Evolutionary conservation across 2,113 vertebrate genomes (phyloP).

Genomic region (Macaca mulatta): DNA sequence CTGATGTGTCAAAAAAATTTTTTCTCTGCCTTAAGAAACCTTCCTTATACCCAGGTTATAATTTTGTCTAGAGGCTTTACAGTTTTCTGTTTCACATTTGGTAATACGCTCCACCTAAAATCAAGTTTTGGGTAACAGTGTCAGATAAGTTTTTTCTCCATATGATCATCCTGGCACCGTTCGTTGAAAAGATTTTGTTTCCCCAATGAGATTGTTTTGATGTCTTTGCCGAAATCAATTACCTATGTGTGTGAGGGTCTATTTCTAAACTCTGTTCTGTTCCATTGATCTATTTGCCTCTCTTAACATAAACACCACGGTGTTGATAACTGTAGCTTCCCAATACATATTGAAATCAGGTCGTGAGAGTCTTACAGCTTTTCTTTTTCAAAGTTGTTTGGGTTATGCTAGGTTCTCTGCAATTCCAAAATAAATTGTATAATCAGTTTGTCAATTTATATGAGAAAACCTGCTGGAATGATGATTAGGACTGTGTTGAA

Average conservation of each 20-base stretch:
- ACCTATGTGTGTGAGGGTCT: neutral
- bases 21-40: neutral
- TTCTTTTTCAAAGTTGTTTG: neutral
- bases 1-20: neutral
- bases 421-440: neutral
- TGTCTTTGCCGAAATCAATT: neutral
- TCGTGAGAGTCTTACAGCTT: accelerated
- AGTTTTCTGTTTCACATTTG: neutral
- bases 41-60: neutral
- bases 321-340: neutral
- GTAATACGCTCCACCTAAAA: neutral
- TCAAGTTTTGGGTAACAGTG: neutral
- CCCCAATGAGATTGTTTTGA: neutral
- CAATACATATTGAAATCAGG: neutral
- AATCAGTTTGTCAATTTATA: neutral
- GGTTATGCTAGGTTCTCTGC: neutral
- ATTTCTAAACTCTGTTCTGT: neutral
- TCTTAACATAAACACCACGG: neutral
- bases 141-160: too few relatives aligned
- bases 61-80: neutral
- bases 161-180: accelerated
- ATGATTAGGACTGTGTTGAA: neutral
- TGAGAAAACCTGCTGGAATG: neutral
- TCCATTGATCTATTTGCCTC: neutral
- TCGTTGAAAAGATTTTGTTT: neutral